Base-by-base conservation (phyloP, 2,113 vertebrate genomes). In the Channa argus region DNA sequence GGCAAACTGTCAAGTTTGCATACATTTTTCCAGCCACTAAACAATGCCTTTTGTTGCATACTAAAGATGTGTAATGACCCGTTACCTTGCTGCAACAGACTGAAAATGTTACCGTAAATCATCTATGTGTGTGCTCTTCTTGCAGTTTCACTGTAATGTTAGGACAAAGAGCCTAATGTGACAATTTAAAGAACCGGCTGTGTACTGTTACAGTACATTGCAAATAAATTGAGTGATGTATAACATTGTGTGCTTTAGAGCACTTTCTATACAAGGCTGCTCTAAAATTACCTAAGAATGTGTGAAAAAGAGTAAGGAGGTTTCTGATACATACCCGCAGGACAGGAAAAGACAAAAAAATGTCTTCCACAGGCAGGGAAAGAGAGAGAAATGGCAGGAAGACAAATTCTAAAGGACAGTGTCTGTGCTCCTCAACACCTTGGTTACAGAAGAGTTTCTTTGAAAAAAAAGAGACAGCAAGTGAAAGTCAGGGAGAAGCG, bases 41-140 rank as follows among this genome's bases (percentile, higher is more conserved):
- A 63, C 24, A 59, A 47, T 45, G 34, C 13, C 5, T 46, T 54
- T 44, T 61, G 68, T 60, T 73, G 71, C 61, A 71, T 82, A 63
- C 66, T 58, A 67, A 47, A 86, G 64, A 68, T 36, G 80, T 44
- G 54, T 73, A 83, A 86, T 79, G 83, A 65, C 61, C 80, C 74
- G 79, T 86, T 78, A 68, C 63, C 13, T 51, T 3, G 0, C 37
- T 14, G 36, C 36, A 53, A 71, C 46, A 15, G 56, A 56, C 24
- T 14, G 41, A 34, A 63, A 51, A 76, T 11, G 67, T 44, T 54
- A 44, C 55, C 33, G 8, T 63, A 5, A 78, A n/a, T 71, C 5
- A 44, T 65, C 51, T 55, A 14, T 51, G 61, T 51, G 61, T 58
- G 49, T 44, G 14, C 6, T 58, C 1, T 63, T 9, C 7, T 3